A percentile compares a stretch with the other conserved stretches of the same genome.
Conservation (phyloP, 2,797 vertebrate genomes). For the Pogonophryne albipinna region DNA sequence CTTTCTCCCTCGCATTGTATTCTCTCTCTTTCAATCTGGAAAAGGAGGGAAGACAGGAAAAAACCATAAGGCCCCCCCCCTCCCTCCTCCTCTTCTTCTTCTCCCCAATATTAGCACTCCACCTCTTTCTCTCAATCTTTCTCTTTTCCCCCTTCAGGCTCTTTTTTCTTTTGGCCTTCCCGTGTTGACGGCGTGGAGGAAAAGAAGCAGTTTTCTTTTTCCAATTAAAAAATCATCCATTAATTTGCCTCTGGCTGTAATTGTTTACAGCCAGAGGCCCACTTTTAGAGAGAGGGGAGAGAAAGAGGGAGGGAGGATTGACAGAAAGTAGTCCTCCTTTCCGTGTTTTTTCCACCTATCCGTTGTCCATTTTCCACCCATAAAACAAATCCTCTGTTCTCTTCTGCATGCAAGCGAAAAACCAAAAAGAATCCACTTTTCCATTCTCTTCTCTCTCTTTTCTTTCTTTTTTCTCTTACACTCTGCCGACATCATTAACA, state of each 20-base stretch:
- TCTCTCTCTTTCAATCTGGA: conserved; percentile 65
- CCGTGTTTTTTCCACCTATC: conserved; percentile 67
- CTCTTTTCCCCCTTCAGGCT: conserved; percentile 36
- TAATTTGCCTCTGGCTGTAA: conserved; percentile 86
- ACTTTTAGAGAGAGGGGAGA: background rate
- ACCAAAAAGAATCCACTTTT: conserved; percentile 56
- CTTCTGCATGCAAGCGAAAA: conserved; percentile 52
- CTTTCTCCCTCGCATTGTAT: conserved; percentile 64
- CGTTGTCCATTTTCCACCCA: conserved; percentile 72
- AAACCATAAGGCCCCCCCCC: conserved; percentile 9
- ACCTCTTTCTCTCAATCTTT: conserved; percentile 52
- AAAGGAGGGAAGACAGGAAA: conserved; percentile 57
- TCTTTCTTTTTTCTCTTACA: conserved; percentile 35
- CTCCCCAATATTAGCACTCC: conserved; percentile 41
- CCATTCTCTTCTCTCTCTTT: conserved; percentile 31
- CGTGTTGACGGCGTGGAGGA: conserved; percentile 62
- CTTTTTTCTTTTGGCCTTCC: conserved; percentile 38
- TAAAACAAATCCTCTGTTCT: conserved; percentile 66
- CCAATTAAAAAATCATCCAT: conserved; percentile 73
- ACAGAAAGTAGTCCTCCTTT: conserved; percentile 70
- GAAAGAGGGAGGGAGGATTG: conserved; percentile 41
- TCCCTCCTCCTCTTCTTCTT: conserved; percentile 8
- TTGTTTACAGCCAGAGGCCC: conserved; percentile 85
- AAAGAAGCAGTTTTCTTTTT: conserved; percentile 34
- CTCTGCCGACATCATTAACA: conserved; percentile 65